A percentile compares a stretch with the other conserved stretches of the same genome.
Evolutionary conservation across 1,140 invertebrate species (phyloP).

Genomic region (Papilio machaon): DNA sequence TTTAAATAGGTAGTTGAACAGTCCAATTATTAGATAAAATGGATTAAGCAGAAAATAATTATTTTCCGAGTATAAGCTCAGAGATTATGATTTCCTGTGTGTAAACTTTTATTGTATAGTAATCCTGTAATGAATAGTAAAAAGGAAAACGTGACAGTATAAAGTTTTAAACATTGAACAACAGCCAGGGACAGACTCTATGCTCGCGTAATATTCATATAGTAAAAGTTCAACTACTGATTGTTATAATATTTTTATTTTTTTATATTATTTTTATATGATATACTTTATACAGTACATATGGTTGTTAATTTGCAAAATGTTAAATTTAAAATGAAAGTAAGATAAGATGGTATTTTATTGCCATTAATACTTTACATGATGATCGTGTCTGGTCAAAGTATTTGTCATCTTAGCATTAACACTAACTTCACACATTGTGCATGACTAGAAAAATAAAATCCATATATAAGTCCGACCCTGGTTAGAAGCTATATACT

Average conservation of each 20-base stretch:
- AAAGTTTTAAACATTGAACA: constrained; percentile 31
- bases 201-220: not conserved
- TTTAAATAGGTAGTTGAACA: not conserved
- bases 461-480: not conserved
- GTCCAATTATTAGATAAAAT: not conserved
- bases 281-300: not conserved
- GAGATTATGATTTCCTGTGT: constrained; percentile 21
- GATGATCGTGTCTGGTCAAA: no score
- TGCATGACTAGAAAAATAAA: not conserved
- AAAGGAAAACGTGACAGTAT: constrained; percentile 36
- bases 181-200: not conserved
- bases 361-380: no score
- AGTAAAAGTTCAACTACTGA: not conserved
- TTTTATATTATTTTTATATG: not conserved
- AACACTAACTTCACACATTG: not conserved
- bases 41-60: constrained; percentile 14
- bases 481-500: constrained; percentile 22
- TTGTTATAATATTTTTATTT: not conserved
- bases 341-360: no score
- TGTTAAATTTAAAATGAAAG: no score
- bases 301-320: not conserved
- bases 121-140: constrained; percentile 33
- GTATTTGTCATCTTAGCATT: no score
- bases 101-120: constrained; percentile 36
- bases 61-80: constrained; percentile 19